Evolutionary conservation across 2,888 invertebrate genomes (phyloP).

Genomic region (Chirona hameri): DNA sequence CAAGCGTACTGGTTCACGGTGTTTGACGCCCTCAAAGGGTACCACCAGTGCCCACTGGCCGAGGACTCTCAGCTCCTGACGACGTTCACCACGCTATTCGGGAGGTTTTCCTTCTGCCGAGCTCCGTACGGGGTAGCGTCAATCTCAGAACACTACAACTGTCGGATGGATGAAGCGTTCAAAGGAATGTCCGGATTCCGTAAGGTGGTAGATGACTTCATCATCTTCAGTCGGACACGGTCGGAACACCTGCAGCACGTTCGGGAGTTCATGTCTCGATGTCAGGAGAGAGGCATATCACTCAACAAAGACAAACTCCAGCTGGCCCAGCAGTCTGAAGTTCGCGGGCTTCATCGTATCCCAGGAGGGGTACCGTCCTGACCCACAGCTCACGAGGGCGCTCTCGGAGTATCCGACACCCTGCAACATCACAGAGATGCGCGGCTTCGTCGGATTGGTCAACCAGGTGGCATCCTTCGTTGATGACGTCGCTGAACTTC

Average conservation of each 20-base stretch:
- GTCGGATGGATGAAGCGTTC: slow-evolving; percentile 12
- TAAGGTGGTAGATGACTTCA: slow-evolving; percentile 24
- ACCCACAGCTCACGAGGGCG: no score
- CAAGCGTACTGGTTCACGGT: slow-evolving; percentile 28
- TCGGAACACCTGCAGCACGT: neutral
- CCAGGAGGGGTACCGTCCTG: no score
- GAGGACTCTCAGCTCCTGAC: slow-evolving; percentile 2
- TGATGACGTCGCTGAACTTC: no score
- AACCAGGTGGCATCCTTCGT: no score
- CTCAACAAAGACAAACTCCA: no score
- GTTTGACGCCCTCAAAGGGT: slow-evolving; percentile 30
- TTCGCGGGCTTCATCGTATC: neutral
- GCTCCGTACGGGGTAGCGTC: slow-evolving; percentile 28
- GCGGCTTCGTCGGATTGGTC: no score
- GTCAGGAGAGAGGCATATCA: no score
- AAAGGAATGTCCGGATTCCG: neutral
- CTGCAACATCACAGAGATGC: neutral
- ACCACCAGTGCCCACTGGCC: no score
- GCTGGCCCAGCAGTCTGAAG: neutral
- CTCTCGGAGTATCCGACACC: neutral
- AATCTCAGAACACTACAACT: neutral
- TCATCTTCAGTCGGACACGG: neutral
- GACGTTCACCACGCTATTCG: slow-evolving; percentile 34
- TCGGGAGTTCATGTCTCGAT: no score
- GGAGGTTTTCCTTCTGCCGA: slow-evolving; percentile 31